Evolutionary conservation across 37 sponge, comb jelly and placozoan species (phyloP).

Genomic region (Aplysina aerophoba): DNA sequence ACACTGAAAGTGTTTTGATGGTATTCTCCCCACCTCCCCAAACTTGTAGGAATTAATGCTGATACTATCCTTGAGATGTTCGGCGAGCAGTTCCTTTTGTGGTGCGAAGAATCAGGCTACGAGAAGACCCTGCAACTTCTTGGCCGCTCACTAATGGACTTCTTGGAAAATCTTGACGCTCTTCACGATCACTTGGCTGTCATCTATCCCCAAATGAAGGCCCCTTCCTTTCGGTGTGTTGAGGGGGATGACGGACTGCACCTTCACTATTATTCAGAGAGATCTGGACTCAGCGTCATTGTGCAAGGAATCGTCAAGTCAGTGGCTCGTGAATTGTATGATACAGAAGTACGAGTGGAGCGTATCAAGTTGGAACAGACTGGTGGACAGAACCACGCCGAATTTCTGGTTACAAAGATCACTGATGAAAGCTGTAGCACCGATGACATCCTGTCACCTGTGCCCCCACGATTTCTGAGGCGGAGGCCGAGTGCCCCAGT

Average conservation of each 20-base stretch:
- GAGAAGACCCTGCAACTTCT: conserved; percentile 76
- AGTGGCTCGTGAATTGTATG: conserved; percentile 76
- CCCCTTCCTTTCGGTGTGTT: conserved; percentile 89
- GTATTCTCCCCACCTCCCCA: too few species aligned
- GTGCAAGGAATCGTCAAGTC: conserved; percentile 89
- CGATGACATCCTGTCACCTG: not conserved
- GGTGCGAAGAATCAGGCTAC: conserved; percentile 90
- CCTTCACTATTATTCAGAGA: conserved; percentile 81
- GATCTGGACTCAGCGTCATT: conserved; percentile 70
- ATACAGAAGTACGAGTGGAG: conserved; percentile 68
- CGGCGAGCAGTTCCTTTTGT: conserved; percentile 89
- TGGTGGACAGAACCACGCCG: conserved; percentile 44
- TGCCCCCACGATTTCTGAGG: not conserved
- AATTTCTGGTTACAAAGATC: conserved; percentile 58
- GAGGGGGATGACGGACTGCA: conserved; percentile 54
- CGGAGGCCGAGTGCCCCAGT: not conserved
- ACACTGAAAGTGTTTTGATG: too few species aligned
- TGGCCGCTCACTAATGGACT: conserved; percentile 82
- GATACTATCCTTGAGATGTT: conserved; percentile 81
- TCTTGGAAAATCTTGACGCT: conserved; percentile 86
- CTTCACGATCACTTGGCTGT: conserved; percentile 92
- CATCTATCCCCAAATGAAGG: conserved; percentile 87
- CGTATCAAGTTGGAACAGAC: conserved; percentile 2
- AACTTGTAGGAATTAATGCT: conserved; percentile 57
- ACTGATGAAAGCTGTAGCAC: not conserved